These are phyloP conservation scores for Gulo gulo DNA, from an alignment of 2,113 vertebrate species.

Conservation along the genomic window DNA sequence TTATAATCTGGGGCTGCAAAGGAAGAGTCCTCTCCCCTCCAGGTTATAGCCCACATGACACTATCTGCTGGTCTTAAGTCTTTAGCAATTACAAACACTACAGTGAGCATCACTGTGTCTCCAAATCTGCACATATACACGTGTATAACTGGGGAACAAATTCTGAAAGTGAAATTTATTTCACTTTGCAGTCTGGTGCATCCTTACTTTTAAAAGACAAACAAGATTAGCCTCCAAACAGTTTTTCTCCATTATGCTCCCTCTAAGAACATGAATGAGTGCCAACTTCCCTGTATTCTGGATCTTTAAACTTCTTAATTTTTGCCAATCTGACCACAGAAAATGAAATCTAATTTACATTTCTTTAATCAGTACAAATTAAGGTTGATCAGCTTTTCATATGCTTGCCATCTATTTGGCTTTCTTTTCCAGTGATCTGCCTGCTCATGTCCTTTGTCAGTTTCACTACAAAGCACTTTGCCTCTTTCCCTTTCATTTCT, in stretches of 20 bases:
- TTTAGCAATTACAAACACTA: neutral
- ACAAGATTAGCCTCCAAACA: neutral
- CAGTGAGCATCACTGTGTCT: neutral
- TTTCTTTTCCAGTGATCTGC: neutral
- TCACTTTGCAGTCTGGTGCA: neutral
- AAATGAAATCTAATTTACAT: slow-evolving; percentile 9
- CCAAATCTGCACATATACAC: neutral
- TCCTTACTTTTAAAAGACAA: slow-evolving; percentile 21
- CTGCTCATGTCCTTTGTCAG: neutral
- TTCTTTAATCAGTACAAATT: slow-evolving; percentile 1
- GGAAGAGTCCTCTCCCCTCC: neutral
- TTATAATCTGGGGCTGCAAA: neutral
- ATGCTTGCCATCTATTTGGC: neutral
- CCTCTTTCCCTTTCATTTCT: neutral
- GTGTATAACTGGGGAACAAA: neutral
- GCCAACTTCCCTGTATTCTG: neutral
- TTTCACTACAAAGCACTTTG: neutral
- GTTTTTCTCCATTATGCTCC: neutral
- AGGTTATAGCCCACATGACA: neutral
- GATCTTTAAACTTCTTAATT: slow-evolving; percentile 8
- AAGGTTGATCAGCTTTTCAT: neutral
- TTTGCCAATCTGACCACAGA: slow-evolving; percentile 20
- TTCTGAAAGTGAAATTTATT: neutral
- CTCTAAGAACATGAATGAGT: neutral
- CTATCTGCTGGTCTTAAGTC: neutral